phyloP scores from a whole-genome alignment of 2,797 vertebrate genomes.

The Numenius phaeopus region DNA sequence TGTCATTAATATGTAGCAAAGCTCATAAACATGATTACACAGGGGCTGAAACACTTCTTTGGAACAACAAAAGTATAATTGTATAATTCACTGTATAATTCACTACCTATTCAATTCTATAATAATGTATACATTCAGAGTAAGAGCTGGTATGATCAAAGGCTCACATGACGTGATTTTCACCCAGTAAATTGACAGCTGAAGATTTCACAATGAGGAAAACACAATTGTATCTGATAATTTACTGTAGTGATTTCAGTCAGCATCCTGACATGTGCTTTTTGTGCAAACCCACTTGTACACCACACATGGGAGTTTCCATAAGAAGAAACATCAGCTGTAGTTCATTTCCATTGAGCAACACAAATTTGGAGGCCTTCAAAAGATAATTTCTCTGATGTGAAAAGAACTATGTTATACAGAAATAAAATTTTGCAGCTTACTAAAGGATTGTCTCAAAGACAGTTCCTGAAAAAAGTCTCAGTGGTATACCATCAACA shows the following conservation, averaged over 20 bases:
- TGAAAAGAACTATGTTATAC: not conserved
- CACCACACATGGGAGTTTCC: not conserved
- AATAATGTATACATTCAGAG: not conserved
- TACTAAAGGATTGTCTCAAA: not conserved
- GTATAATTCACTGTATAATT: not conserved
- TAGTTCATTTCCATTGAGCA: not conserved
- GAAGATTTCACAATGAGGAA: not conserved
- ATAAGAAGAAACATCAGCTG: not conserved
- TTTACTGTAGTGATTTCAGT: not conserved
- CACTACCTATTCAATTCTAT: not conserved
- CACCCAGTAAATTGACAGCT: not conserved
- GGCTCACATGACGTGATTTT: not conserved
- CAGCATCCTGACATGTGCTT: rapidly evolving
- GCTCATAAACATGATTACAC: not conserved
- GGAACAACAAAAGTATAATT: not conserved
- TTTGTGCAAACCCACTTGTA: not conserved
- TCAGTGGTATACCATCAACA: not conserved
- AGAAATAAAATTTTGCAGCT: not conserved
- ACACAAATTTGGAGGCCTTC: not conserved
- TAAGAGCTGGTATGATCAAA: not conserved
- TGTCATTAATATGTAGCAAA: not conserved
- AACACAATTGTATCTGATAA: not conserved
- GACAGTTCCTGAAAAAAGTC: not conserved
- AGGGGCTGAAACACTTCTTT: not conserved
- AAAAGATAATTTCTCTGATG: not conserved